Conservation (phyloP, 2,113 vertebrate species). For the Mormyrus iriodes region DNA sequence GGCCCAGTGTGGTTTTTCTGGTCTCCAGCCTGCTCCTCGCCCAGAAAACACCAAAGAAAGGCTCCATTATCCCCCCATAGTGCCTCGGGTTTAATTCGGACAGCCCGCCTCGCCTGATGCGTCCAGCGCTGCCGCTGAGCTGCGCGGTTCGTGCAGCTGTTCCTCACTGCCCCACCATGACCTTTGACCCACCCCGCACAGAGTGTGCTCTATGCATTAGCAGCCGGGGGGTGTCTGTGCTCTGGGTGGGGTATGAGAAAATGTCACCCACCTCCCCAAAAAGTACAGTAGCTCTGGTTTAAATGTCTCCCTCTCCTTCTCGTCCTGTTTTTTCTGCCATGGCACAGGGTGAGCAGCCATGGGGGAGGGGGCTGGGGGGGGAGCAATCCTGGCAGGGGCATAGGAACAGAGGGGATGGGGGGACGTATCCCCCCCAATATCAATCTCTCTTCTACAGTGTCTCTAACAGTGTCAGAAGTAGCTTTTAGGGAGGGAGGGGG, state of each 20-base stretch:
- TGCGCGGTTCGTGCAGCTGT: constrained; percentile 16
- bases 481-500: constrained; percentile 39
- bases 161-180: constrained; percentile 19
- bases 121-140: not conserved
- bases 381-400: not conserved
- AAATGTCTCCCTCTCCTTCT: not conserved
- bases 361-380: too few relatives aligned
- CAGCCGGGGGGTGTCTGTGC: not conserved
- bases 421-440: too few relatives aligned
- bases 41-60: constrained; percentile 6
- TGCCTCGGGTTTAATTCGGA: constrained; percentile 4
- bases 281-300: constrained; percentile 18
- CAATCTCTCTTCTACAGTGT: not conserved
- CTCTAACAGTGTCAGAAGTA: constrained; percentile 51
- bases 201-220: not conserved
- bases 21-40: not conserved
- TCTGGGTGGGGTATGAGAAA: constrained; percentile 18
- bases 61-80: constrained; percentile 1
- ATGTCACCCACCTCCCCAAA: constrained; percentile 36
- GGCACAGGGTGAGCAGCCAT: not conserved
- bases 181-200: not conserved
- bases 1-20: not conserved
- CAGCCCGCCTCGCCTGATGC: not conserved
- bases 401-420: not conserved
- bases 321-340: not conserved